phyloP scores from a whole-genome alignment of 1,140 invertebrate species.

The Scaptomyza pallida region DNA sequence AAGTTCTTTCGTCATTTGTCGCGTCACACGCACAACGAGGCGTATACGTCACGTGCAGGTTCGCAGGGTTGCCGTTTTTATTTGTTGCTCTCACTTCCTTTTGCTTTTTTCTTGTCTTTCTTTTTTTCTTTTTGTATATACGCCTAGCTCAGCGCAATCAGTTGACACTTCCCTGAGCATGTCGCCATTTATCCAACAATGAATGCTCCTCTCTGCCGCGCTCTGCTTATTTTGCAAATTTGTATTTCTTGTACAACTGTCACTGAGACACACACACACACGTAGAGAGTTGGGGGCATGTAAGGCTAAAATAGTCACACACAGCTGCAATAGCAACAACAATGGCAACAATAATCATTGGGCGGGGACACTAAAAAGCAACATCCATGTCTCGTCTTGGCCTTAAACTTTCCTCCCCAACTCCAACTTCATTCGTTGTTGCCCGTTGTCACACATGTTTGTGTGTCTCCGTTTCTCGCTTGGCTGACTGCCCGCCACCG shows the following conservation, averaged over 20 bases:
- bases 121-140: slow-evolving; percentile 63
- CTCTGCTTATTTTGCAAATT: slow-evolving; percentile 81
- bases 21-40: slow-evolving; percentile 73
- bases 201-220: slow-evolving; percentile 49
- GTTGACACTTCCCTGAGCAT: slow-evolving; percentile 81
- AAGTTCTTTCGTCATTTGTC: slow-evolving; percentile 43
- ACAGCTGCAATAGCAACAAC: slow-evolving; percentile 26
- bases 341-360: slow-evolving; percentile 19
- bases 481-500: slow-evolving; percentile 34
- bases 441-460: slow-evolving; percentile 68
- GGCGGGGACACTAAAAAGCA: slow-evolving; percentile 64
- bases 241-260: slow-evolving; percentile 82
- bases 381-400: slow-evolving; percentile 58
- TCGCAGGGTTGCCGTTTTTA: slow-evolving; percentile 34
- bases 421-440: slow-evolving; percentile 18
- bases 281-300: not conserved
- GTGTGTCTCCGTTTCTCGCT: slow-evolving; percentile 41
- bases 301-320: slow-evolving; percentile 13
- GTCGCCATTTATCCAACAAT: slow-evolving; percentile 76
- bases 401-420: not conserved
- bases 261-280: slow-evolving; percentile 41
- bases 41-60: slow-evolving; percentile 78
- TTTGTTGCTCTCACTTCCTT: slow-evolving; percentile 11
- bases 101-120: not conserved
- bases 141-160: slow-evolving; percentile 81